phyloP scores from a whole-genome alignment of 2,888 invertebrate genomes.

The Tupiocoris notatus region DNA sequence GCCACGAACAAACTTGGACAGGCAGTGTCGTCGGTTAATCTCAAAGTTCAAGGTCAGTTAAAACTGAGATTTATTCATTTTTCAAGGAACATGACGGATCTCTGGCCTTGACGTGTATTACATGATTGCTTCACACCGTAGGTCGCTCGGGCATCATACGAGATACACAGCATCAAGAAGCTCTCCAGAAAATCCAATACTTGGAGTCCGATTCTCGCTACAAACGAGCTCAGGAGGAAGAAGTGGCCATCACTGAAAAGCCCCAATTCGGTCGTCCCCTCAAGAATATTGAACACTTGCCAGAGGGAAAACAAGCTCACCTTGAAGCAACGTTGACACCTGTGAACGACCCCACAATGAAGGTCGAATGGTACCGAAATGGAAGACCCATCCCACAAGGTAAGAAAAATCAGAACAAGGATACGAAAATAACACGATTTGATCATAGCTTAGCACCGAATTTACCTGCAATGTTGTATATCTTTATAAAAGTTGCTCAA shows the following conservation, averaged over 20 bases:
- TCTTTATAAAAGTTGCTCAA: too few relatives aligned
- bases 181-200: slow-evolving; percentile 86
- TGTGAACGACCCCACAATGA: slow-evolving; percentile 97
- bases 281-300: slow-evolving; percentile 76
- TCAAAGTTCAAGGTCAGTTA: slow-evolving; percentile 75
- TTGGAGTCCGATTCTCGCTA: slow-evolving; percentile 82
- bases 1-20: slow-evolving; percentile 83
- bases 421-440: too few relatives aligned
- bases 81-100: background rate
- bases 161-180: slow-evolving; percentile 90
- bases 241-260: slow-evolving; percentile 74
- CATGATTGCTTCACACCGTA: too few relatives aligned
- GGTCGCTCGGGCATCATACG: slow-evolving; percentile 80
- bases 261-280: slow-evolving; percentile 87
- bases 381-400: slow-evolving; percentile 86
- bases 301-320: slow-evolving; percentile 86
- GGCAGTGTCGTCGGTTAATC: slow-evolving; percentile 75
- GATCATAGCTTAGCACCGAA: too few relatives aligned
- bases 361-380: slow-evolving; percentile 97
- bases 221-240: slow-evolving; percentile 70
- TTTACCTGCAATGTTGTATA: too few relatives aligned
- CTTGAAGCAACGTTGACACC: slow-evolving; percentile 94
- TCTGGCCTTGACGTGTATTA: background rate
- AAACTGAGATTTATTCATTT: background rate
- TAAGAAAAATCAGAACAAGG: too few relatives aligned